These are phyloP conservation scores for Chloroceryle aenea DNA, from an alignment of 2,113 vertebrate species.

Conservation along the genomic window DNA sequence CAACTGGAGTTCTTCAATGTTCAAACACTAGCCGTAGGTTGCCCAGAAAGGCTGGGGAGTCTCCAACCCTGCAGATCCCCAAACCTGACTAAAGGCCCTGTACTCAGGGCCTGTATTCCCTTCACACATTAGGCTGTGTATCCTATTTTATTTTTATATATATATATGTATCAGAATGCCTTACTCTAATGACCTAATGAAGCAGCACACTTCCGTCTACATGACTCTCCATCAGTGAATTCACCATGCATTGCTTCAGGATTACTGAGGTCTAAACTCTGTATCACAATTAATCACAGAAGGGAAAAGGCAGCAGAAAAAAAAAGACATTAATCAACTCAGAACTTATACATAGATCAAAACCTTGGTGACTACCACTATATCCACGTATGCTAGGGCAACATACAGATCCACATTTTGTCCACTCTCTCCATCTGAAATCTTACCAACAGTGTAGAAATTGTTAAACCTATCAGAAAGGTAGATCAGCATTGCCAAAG, in stretches of 20 bases:
- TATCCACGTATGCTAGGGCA: neutral
- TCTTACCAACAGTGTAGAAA: neutral
- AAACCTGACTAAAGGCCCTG: neutral
- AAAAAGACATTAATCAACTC: neutral
- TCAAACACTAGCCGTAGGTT: neutral
- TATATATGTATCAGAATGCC: neutral
- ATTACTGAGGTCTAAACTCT: neutral
- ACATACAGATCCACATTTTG: neutral
- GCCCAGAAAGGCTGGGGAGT: neutral
- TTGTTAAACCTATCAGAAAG: neutral
- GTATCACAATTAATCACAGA: neutral
- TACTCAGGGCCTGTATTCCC: neutral
- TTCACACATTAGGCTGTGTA: neutral
- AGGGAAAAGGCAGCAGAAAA: neutral
- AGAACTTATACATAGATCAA: neutral
- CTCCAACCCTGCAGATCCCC: neutral
- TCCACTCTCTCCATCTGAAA: neutral
- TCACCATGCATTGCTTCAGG: neutral
- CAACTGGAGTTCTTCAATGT: neutral
- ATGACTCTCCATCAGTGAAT: neutral
- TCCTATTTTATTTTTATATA: neutral
- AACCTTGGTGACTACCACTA: neutral
- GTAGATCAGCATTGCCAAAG: neutral
- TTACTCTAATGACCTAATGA: neutral
- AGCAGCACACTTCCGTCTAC: neutral